Evolutionary conservation across 2,113 vertebrate genomes (phyloP).

Genomic region (Dryoscopus gambensis): DNA sequence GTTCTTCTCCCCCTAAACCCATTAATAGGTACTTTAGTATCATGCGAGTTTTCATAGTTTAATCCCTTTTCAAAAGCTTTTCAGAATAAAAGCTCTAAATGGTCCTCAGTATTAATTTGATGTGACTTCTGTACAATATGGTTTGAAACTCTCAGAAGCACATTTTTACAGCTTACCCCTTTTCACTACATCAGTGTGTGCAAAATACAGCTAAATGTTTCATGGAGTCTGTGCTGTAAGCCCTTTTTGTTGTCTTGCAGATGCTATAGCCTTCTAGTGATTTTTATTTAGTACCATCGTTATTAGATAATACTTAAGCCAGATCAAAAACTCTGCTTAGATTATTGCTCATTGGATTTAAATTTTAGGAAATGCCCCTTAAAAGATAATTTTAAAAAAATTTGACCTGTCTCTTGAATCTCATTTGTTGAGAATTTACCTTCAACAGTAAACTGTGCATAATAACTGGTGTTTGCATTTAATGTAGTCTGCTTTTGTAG

Average conservation of each 20-base stretch:
- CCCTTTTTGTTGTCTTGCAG: slow-evolving; percentile 69
- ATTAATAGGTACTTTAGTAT: slow-evolving; percentile 98
- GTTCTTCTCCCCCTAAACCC: slow-evolving; percentile 76
- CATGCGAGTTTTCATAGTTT: slow-evolving; percentile 98
- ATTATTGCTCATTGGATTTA: slow-evolving; percentile 10
- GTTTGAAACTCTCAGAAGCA: slow-evolving; percentile 87
- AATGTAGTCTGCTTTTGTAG: slow-evolving; percentile 24
- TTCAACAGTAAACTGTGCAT: not conserved
- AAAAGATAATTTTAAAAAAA: not conserved
- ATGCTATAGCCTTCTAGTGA: slow-evolving; percentile 27
- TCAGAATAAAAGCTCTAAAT: slow-evolving; percentile 95
- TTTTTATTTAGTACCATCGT: slow-evolving; percentile 41
- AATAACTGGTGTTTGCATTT: not conserved
- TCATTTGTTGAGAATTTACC: slow-evolving; percentile 7
- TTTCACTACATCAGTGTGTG: slow-evolving; percentile 78
- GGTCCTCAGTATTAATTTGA: slow-evolving; percentile 99
- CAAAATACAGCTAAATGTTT: slow-evolving; percentile 86
- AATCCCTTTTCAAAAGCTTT: slow-evolving; percentile 99
- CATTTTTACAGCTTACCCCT: slow-evolving; percentile 84
- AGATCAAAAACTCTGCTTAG: slow-evolving; percentile 15
- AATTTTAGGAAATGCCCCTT: slow-evolving; percentile 4
- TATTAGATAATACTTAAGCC: slow-evolving; percentile 34
- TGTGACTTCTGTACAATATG: slow-evolving; percentile 99
- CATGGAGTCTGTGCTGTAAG: slow-evolving; percentile 78
- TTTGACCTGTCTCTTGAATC: not conserved